These are phyloP conservation scores for Apotomis capreana DNA, from an alignment of 2,888 invertebrate species.

Conservation along the genomic window DNA sequence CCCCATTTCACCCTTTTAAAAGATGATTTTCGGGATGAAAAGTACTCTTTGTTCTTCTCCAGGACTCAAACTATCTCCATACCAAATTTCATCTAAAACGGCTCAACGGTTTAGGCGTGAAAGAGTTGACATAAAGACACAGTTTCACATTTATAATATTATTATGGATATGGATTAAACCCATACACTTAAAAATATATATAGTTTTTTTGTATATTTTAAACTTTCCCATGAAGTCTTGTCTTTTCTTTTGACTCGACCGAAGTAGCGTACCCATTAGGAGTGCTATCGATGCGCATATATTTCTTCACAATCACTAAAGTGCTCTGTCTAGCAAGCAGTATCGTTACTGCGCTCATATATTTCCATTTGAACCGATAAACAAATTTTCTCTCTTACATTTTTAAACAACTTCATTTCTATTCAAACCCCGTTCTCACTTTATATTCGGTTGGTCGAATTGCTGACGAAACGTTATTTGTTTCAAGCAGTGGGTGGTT, in stretches of 20 bases:
- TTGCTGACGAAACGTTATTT: constrained; percentile 1
- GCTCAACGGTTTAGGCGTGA: no score
- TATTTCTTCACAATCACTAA: constrained; percentile 6
- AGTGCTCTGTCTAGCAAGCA: background rate
- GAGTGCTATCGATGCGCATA: constrained; percentile 6
- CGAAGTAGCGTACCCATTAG: background rate
- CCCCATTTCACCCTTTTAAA: no score
- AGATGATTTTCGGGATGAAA: no score
- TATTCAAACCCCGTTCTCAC: constrained; percentile 26
- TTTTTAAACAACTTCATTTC: constrained; percentile 18
- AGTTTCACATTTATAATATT: no score
- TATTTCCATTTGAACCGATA: background rate
- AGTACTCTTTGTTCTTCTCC: no score
- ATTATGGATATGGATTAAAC: no score
- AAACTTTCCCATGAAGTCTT: no score
- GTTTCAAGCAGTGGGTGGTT: constrained; percentile 34
- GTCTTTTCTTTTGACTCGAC: background rate
- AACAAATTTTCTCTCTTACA: background rate
- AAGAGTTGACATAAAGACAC: no score
- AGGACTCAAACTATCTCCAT: no score
- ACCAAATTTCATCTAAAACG: no score
- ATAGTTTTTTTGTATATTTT: no score
- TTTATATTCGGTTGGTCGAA: constrained; percentile 16
- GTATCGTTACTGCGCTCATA: constrained; percentile 8
- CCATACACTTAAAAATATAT: no score